Base-by-base conservation (phyloP, 2,888 invertebrate genomes). In the Lomographa bimaculata region DNA sequence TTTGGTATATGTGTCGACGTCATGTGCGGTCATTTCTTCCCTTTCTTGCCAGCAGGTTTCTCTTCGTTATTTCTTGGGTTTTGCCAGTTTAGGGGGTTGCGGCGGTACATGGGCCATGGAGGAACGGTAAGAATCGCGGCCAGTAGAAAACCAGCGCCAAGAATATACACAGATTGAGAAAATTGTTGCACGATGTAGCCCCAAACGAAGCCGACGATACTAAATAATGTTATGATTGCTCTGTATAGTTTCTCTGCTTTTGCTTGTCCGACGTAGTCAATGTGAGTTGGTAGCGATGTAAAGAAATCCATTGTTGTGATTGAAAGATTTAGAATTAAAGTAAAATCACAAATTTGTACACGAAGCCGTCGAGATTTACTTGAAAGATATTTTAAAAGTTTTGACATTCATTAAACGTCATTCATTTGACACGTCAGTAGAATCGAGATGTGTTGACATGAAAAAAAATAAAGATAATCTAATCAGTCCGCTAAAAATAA, bases 41-140 rank as follows among this genome's bases (percentile, higher is more conserved):
- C 90, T 66, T 91, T 91, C 55, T 91, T 91, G 50, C 79, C 73
- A 11, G 90, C 64, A 33, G 71, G 66, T 65, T 83, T 81, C 38
- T 79, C 91, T 77, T 89, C 87, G 3, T 68, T 60, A 43, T 48
- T 86, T 52, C 63, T 79, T 26, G 94, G 92, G 70, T 96, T 96
- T 71, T 96, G 97, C 98, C 98, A 98, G 49, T 94, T 94, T 2
- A 98, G 84, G 1, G 97, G 94, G 69, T 96, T 96, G 49, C 93
- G 92, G 48, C 97, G 92, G 69, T 97, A 98, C 92, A 98, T 95
- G 0, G 98, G 97, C 98, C 98, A 98, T n/a, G 98, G 97, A 11
- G 98, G 98, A 61, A 98, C 93, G 0, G 97, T 97, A 24, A 97
- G 77, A 66, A 98, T 82, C 20, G 96, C 93, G 24, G 98, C 97